Conservation (phyloP, 2,888 invertebrate genomes). For the Drosophila pseudotalamancana region DNA sequence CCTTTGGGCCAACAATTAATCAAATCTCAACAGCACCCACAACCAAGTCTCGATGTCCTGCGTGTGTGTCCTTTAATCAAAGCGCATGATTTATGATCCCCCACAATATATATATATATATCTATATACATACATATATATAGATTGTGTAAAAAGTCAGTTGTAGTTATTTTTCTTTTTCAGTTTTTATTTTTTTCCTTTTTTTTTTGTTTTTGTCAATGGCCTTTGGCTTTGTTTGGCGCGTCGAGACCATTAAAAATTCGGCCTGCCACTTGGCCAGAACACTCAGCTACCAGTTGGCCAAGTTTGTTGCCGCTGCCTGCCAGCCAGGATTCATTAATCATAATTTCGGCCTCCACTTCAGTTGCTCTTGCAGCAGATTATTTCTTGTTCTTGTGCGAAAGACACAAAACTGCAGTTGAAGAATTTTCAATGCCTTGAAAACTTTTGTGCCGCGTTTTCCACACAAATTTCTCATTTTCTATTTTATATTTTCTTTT, state of each 20-base stretch:
- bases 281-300: conserved; percentile 55
- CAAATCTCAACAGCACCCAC: conserved; percentile 57
- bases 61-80: conserved; percentile 67
- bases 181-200: conserved; percentile 11
- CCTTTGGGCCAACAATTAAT: conserved; percentile 67
- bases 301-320: conserved; percentile 40
- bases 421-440: conserved; percentile 64
- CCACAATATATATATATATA: conserved; percentile 27
- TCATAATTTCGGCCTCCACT: conserved; percentile 65
- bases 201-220: conserved; percentile 59
- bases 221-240: conserved; percentile 68
- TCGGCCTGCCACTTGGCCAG: conserved; percentile 66
- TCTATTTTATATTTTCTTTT: conserved; percentile 11
- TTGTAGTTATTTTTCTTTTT: conserved; percentile 26
- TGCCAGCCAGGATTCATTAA: conserved; percentile 63
- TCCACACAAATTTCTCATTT: conserved; percentile 28
- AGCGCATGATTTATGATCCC: conserved; percentile 63
- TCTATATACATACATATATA: conserved; percentile 24
- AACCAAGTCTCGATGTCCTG: conserved; percentile 12
- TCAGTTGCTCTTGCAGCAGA: conserved; percentile 49
- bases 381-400: conserved; percentile 58
- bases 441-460: conserved; percentile 48
- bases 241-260: conserved; percentile 67
- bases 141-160: conserved; percentile 49
- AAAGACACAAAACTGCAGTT: conserved; percentile 60